These are phyloP conservation scores for Drosophila ficusphila DNA, from an alignment of 1,140 invertebrate species.

Conservation along the genomic window DNA sequence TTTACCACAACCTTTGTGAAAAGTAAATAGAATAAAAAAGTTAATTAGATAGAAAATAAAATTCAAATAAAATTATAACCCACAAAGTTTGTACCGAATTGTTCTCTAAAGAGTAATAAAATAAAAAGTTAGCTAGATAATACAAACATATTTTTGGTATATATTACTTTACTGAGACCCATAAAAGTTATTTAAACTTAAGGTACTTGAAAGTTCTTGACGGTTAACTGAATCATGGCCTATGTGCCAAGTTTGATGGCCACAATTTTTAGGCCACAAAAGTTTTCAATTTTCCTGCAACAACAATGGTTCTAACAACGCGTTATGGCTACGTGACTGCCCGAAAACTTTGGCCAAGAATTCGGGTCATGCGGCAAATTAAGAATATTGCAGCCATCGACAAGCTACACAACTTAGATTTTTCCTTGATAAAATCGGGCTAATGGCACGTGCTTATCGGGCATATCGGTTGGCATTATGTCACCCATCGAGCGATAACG, in stretches of 20 bases:
- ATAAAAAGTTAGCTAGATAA: no score
- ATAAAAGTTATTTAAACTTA: not conserved
- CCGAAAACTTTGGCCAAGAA: slow-evolving; percentile 44
- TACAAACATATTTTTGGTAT: no score
- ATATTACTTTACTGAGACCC: not conserved
- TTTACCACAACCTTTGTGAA: no score
- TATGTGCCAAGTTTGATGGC: not conserved
- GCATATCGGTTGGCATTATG: slow-evolving; percentile 68
- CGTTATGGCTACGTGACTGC: slow-evolving; percentile 62
- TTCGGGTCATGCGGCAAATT: slow-evolving; percentile 60
- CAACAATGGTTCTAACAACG: slow-evolving; percentile 37
- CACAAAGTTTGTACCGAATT: no score
- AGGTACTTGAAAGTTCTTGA: not conserved
- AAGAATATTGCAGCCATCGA: slow-evolving; percentile 43
- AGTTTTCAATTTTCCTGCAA: slow-evolving; percentile 58
- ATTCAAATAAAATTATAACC: no score
- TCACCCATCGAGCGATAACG: slow-evolving; percentile 55
- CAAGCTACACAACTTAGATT: not conserved
- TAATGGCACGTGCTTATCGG: slow-evolving; percentile 76
- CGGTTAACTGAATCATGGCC: not conserved
- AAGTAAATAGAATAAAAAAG: no score
- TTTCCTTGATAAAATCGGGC: slow-evolving; percentile 37
- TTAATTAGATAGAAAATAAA: no score
- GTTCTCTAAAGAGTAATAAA: no score
- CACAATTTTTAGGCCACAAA: slow-evolving; percentile 20